Base-by-base conservation (phyloP, 2,113 vertebrate species). In the Eptatretus burgeri region DNA sequence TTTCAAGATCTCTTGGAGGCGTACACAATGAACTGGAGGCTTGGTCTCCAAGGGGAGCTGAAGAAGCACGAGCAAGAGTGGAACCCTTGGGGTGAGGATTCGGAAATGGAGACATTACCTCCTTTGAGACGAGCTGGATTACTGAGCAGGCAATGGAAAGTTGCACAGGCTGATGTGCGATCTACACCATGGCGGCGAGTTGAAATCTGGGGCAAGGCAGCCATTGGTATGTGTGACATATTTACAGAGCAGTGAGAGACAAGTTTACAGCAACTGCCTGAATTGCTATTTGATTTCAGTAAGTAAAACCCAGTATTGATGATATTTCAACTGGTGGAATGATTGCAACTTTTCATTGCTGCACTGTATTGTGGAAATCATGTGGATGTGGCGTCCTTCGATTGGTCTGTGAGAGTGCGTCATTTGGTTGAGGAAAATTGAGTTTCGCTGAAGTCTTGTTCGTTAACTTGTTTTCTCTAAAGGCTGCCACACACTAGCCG, bases 181-280 rank as follows among this genome's bases (percentile, higher is more conserved):
- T n/a, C n/a, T 20, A 60, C 56, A n/a, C n/a, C 56, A 60, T 17
- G 56, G 56, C 56, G 56, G n/a, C n/a, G 56, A 20, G 56, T 60
- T n/a, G n/a, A 60, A n/a, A 60, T 60, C 56, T 60, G 56, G 56
- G 56, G 56, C n/a, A 60, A 60, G 20, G 56, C 56, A 17, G 56
- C 56, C 56, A 60, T 60, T 60, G 56, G 56, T 60, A 60, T 60
- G 56, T 60, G 12, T n/a, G 14, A 16, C n/a, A 10, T 10, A n/a
- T 9, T 60, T 17, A 17, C 20, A 20, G 20, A 60, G 20, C n/a
- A n/a, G n/a, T 20, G n/a, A 17, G 20, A 60, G 56, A 20, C 11
- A 20, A 60, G 20, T 20, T 60, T 60, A 60, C n/a, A 60, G n/a
- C n/a, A 60, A 11, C 12, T 20, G 12, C n/a, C 56, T 60, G n/a